A percentile compares a stretch with the other conserved stretches of the same genome.
phyloP scores from a whole-genome alignment of 30 jellyfish, hydroid and myxozoan species.

The Sanderia malayensis region DNA sequence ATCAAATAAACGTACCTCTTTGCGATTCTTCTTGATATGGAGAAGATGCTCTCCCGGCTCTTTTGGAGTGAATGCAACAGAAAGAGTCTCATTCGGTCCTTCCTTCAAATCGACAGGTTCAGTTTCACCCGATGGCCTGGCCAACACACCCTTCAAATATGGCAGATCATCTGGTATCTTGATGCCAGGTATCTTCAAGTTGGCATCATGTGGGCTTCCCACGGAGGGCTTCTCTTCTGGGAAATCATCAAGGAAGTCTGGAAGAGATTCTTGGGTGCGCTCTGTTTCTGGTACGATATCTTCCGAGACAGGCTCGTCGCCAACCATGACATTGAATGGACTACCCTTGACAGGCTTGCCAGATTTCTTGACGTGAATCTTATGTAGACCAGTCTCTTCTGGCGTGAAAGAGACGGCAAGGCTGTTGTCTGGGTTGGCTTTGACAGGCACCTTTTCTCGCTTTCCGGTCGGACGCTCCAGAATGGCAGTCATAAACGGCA shows the following conservation, averaged over 20 bases:
- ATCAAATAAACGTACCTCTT: constrained; percentile 43
- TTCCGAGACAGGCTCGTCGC: constrained; percentile 69
- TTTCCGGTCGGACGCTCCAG: constrained; percentile 84
- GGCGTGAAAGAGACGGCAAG: constrained; percentile 83
- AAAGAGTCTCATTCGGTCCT: constrained; percentile 81
- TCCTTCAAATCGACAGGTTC: constrained; percentile 79
- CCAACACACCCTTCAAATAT: constrained; percentile 69
- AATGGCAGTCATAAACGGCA: constrained; percentile 64
- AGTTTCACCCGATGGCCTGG: constrained; percentile 77
- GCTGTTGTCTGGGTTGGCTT: constrained; percentile 82
- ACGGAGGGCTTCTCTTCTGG: constrained; percentile 71
- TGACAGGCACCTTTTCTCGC: constrained; percentile 85
- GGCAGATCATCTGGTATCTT: constrained; percentile 71
- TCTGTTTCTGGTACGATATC: constrained; percentile 49
- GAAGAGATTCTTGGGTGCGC: constrained; percentile 17
- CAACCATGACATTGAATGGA: constrained; percentile 92
- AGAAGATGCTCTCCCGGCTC: constrained; percentile 95
- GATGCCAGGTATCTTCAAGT: constrained; percentile 57
- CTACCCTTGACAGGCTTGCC: constrained; percentile 90
- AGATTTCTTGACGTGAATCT: constrained; percentile 68
- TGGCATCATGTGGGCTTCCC: constrained; percentile 80
- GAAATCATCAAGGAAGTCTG: constrained; percentile 57
- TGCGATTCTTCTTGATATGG: constrained; percentile 87
- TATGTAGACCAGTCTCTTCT: constrained; percentile 82
- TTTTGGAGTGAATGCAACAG: constrained; percentile 91